Base-by-base conservation (phyloP, 2,113 vertebrate genomes). In the Pygoscelis adeliae region DNA sequence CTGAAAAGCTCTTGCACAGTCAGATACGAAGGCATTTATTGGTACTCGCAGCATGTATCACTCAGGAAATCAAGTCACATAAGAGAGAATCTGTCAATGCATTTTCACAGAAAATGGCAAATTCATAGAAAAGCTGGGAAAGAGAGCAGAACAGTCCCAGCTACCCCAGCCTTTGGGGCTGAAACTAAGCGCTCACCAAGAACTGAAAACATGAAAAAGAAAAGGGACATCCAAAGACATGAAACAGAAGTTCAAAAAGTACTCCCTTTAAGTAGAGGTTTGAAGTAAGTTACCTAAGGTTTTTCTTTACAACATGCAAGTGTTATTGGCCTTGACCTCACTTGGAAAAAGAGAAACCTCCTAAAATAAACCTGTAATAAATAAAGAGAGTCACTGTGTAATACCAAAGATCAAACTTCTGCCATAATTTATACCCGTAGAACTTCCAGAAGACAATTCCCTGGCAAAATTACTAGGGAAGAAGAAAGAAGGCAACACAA, bases 91-190 rank as follows among this genome's bases (percentile, higher is more conserved):
- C 47, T 93, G 69, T 82, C 83, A 85, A 32, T 8, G 17, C 29
- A 25, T 79, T 87, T 96, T 87, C 91, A 94, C 42, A 79, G 50
- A 40, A 49, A 74, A 83, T 82, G 15, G 15, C 91, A 34, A 89
- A 58, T 67, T 90, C 49, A 58, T 40, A 96, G 85, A 85, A 90
- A 91, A 95, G 50, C 72, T 77, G 32, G 50, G 61, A 93, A 89
- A 94, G 52, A 93, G n/a, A 78, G 30, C 44, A 86, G 59, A 91
- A 95, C 66, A 80, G 59, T 66, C 55, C 22, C 76, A 89, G 70
- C 38, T 44, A 93, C 5, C 4, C 11, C 32, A 87, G 91, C 30
- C 77, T 79, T 91, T 59, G 23, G 42, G 38, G 34, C 23, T 95
- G 50, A 94, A 95, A 73, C 38, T 62, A 80, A 82, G 65, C 0